A percentile compares a stretch with the other conserved stretches of the same genome.
Conservation (phyloP, 2,113 vertebrate species). For the Pardalotus punctatus region DNA sequence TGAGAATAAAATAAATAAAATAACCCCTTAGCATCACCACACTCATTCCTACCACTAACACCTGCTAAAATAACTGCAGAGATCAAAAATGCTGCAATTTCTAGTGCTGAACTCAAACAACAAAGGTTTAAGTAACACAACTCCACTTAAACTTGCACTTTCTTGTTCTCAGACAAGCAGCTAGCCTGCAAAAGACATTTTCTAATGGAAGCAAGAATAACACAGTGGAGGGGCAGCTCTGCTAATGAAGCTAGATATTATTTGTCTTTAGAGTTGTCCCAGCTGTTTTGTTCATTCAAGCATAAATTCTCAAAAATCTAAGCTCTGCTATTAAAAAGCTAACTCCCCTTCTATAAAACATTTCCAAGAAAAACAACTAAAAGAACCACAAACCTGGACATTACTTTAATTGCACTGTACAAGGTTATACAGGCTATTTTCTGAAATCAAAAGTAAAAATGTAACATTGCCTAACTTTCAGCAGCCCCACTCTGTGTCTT, state of each 20-base stretch:
- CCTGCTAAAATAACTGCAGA: background rate
- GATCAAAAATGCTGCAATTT: background rate
- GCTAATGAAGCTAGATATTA: background rate
- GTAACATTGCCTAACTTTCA: background rate
- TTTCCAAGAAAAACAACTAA: background rate
- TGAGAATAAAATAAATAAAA: background rate
- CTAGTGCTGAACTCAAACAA: fast-evolving
- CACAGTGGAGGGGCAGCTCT: background rate
- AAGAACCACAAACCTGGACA: background rate
- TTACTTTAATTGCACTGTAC: background rate
- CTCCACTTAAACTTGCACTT: background rate
- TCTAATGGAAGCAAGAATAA: background rate
- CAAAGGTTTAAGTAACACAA: background rate
- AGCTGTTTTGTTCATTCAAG: background rate
- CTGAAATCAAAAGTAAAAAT: background rate
- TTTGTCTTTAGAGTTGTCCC: background rate
- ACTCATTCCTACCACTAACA: background rate
- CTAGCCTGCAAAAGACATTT: background rate
- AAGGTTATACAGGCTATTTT: background rate
- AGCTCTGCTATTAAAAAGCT: background rate
- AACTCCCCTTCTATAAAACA: background rate
- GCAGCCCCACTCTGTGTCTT: background rate
- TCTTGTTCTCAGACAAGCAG: background rate
- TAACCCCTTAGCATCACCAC: background rate
- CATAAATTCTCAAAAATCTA: background rate